Evolutionary conservation across 1,140 invertebrate species (phyloP).

Genomic region (Drosophila azteca): DNA sequence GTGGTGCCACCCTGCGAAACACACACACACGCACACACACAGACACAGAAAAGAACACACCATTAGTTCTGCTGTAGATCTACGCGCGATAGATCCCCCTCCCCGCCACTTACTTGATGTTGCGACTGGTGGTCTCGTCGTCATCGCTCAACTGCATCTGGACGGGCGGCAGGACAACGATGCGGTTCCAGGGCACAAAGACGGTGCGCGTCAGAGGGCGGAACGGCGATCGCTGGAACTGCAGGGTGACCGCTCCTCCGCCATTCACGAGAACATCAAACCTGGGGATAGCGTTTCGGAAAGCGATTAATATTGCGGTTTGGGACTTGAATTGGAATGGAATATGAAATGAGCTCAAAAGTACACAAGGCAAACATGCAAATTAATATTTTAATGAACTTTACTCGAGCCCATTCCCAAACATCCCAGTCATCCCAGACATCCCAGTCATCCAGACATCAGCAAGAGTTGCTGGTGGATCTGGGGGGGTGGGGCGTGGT

Average conservation of each 20-base stretch:
- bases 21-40: too few relatives aligned
- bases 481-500: too few relatives aligned
- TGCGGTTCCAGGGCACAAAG: slow-evolving; percentile 97
- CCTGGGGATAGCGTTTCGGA: slow-evolving; percentile 85
- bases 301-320: background rate
- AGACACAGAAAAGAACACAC: too few relatives aligned
- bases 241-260: slow-evolving; percentile 97
- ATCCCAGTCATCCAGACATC: background rate
- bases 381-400: slow-evolving; percentile 82
- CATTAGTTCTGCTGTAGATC: background rate
- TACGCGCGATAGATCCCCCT: background rate
- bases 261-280: slow-evolving; percentile 99
- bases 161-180: slow-evolving; percentile 94
- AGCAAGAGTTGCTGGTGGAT: slow-evolving; percentile 16
- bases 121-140: slow-evolving; percentile 85
- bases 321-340: background rate
- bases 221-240: slow-evolving; percentile 97
- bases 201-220: slow-evolving; percentile 93
- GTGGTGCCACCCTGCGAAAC: slow-evolving; percentile 68
- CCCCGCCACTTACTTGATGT: slow-evolving; percentile 84
- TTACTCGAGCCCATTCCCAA: background rate
- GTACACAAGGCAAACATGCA: slow-evolving; percentile 60
- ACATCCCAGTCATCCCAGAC: background rate
- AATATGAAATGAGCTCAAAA: slow-evolving; percentile 33
- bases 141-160: slow-evolving; percentile 93